These are phyloP conservation scores for Odontothrips loti DNA, from an alignment of 2,888 invertebrate genomes.

Conservation along the genomic window DNA sequence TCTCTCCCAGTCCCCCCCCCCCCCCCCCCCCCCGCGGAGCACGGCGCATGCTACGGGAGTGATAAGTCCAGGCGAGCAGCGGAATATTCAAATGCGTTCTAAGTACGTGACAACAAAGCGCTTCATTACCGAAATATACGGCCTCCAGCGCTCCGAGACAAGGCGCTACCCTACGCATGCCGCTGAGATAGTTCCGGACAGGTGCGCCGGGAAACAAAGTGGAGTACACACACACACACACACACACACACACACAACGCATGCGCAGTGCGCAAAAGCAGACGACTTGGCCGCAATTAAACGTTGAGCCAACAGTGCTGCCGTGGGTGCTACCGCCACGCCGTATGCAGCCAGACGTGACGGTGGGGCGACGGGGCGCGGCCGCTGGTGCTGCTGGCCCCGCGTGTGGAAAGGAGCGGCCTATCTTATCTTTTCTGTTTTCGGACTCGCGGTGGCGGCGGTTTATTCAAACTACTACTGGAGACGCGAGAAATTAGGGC, in stretches of 20 bases:
- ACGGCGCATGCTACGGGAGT: not conserved
- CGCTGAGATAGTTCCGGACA: not conserved
- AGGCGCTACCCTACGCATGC: not conserved
- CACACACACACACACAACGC: not conserved
- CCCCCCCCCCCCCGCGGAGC: not conserved
- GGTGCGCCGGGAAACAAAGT: not conserved
- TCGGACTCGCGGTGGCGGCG: too few species aligned
- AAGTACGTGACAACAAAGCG: constrained; percentile 6
- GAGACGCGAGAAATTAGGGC: too few species aligned
- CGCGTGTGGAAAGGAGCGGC: not conserved
- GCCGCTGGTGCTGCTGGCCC: not conserved
- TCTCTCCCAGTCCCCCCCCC: not conserved
- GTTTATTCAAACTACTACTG: too few species aligned
- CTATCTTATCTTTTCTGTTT: not conserved
- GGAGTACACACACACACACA: too few species aligned
- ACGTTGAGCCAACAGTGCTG: not conserved
- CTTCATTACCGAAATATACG: constrained; percentile 1
- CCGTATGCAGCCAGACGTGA: not conserved
- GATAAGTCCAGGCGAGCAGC: not conserved
- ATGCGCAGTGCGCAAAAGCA: not conserved
- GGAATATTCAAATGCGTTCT: constrained; percentile 3
- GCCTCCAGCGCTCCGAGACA: not conserved
- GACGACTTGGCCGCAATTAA: not conserved
- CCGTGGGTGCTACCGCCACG: not conserved
- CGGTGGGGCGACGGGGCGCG: not conserved